phyloP scores from a whole-genome alignment of 2,797 vertebrate species.

The Gymnothorax reevesii region DNA sequence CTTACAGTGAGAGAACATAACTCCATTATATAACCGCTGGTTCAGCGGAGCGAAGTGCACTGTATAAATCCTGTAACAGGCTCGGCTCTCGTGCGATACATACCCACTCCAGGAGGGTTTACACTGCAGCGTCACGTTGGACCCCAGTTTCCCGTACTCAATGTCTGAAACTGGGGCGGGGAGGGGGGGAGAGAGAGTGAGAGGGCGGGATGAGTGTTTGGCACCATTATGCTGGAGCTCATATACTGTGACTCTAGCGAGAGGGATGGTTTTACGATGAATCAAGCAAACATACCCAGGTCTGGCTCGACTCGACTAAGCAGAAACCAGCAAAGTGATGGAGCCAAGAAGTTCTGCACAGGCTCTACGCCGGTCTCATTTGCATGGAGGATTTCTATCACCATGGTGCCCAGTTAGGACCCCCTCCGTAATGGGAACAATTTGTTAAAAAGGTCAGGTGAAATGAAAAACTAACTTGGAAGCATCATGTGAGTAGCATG shows the following conservation, averaged over 20 bases:
- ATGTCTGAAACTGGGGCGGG: constrained; percentile 65
- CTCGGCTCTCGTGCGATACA: constrained; percentile 29
- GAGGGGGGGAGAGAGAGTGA: constrained; percentile 36
- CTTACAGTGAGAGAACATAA: background rate
- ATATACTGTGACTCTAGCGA: background rate
- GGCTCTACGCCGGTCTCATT: background rate
- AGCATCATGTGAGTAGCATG: too few relatives aligned
- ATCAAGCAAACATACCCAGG: constrained; percentile 25
- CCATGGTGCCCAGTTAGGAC: too few relatives aligned
- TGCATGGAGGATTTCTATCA: too few relatives aligned
- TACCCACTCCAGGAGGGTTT: constrained; percentile 65
- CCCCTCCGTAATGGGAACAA: too few relatives aligned
- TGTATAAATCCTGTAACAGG: constrained; percentile 14
- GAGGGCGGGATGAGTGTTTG: constrained; percentile 32
- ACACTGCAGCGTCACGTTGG: constrained; percentile 73
- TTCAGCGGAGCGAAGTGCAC: constrained; percentile 42
- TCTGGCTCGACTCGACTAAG: constrained; percentile 35
- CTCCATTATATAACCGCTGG: constrained; percentile 29
- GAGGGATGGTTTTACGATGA: constrained; percentile 8
- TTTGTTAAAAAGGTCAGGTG: too few relatives aligned
- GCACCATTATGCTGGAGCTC: constrained; percentile 9
- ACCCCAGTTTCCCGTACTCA: constrained; percentile 69
- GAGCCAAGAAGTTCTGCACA: constrained; percentile 55
- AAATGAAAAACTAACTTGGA: too few relatives aligned
- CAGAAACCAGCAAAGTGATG: constrained; percentile 47